Base-by-base conservation (phyloP, 2,113 vertebrate species). In the Syngnathoides biaculeatus region DNA sequence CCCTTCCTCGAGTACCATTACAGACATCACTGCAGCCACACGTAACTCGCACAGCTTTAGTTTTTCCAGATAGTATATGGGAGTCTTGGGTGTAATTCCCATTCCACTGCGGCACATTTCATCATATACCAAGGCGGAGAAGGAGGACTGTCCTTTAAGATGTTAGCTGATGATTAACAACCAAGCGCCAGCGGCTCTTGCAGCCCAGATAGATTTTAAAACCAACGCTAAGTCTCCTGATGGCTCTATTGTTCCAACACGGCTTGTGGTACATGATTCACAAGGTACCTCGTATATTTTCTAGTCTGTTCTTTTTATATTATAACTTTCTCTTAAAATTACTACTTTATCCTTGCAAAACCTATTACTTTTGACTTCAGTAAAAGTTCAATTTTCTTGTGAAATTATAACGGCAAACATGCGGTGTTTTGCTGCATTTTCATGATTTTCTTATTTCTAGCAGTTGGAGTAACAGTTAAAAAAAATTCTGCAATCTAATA, bases 181-280 rank as follows among this genome's bases (percentile, higher is more conserved):
- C 48, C 35, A 43, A 55, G 63, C 60, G 40, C 26, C 55, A 10
- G 27, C 26, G 43, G 61, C 40, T 59, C 67, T 48, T 42, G 17
- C 24, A 64, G 0, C 64, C 35, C n/a, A 38, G 65, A 55, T 69
- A 75, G 67, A 77, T 58, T 65, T 60, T 26, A 60, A 72, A 48
- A 30, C 69, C 35, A 26, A 64, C 26, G 22, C 35, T 19, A 45
- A 27, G 22, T 42, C 35, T 65, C 62, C 39, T 60, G 60, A 24
- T 47, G 40, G 52, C 30, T 38, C 35, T 60, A 38, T 47, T 30
- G 26, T 30, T 45, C 59, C 39, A 62, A 24, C 57, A 13, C 12
- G 24, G 24, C 24, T 66, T 53, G 12, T 39, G 50, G 56, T 48
- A 57, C 10, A 2, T 2, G 10, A 68, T 57, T 65, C 69, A 74